Evolutionary conservation across 2,113 vertebrate genomes (phyloP).

Genomic region (Lanius collurio): DNA sequence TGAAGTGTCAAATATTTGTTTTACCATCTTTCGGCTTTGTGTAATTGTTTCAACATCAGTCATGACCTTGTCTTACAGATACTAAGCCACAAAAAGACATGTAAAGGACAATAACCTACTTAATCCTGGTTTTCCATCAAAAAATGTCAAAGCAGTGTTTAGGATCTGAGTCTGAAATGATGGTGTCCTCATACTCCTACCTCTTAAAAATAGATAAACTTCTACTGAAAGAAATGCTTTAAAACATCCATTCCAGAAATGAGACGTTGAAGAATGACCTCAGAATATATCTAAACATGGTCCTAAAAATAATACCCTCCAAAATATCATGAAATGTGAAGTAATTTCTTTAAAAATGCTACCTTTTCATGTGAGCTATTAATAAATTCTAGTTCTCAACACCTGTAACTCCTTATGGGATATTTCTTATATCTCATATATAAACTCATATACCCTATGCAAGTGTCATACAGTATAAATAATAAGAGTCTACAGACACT

Average conservation of each 20-base stretch:
- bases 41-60: not conserved
- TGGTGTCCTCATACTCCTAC: not conserved
- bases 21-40: not conserved
- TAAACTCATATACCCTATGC: not conserved
- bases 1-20: conserved; percentile 27
- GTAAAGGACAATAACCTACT: not conserved
- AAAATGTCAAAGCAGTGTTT: not conserved
- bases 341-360: not conserved
- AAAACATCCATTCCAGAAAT: not conserved
- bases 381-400: not conserved
- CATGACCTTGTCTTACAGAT: not conserved
- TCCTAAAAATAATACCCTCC: not conserved
- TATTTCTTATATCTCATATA: not conserved
- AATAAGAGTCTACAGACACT: not conserved
- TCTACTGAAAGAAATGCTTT: not conserved
- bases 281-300: not conserved
- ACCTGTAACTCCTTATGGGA: not conserved
- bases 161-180: not conserved
- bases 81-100: not conserved
- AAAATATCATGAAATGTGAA: not conserved
- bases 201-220: not conserved
- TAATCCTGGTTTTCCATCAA: not conserved
- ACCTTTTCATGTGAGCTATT: not conserved
- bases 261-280: not conserved
- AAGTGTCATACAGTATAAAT: not conserved